phyloP scores from a whole-genome alignment of 2,113 vertebrate genomes.

The Dicaeum eximium region DNA sequence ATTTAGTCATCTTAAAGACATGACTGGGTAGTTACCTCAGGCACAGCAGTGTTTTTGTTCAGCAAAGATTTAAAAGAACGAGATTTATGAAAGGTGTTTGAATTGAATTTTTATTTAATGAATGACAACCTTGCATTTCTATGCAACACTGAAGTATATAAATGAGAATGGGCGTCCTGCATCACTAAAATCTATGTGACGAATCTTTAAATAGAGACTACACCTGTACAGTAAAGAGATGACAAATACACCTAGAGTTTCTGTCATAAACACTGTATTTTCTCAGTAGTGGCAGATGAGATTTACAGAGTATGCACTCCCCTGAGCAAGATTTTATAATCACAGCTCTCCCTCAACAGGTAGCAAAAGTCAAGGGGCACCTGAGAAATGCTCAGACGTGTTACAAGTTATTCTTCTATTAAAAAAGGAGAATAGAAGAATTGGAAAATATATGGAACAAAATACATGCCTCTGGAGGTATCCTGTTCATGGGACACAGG shows the following conservation, averaged over 20 bases:
- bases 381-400: background rate
- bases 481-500: background rate
- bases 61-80: background rate
- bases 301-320: background rate
- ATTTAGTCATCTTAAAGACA: background rate
- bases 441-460: background rate
- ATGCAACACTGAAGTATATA: background rate
- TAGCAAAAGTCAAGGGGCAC: background rate
- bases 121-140: background rate
- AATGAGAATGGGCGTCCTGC: background rate
- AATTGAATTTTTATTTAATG: background rate
- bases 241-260: background rate
- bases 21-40: background rate
- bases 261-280: background rate
- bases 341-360: background rate
- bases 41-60: background rate
- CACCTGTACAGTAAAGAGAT: background rate
- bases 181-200: background rate
- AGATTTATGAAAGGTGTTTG: background rate
- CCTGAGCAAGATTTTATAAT: background rate
- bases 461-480: background rate
- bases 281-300: background rate
- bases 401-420: background rate
- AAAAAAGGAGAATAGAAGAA: background rate
- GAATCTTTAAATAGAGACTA: background rate